Evolutionary conservation across 2,113 vertebrate genomes (phyloP).

Genomic region (Pardalotus punctatus): DNA sequence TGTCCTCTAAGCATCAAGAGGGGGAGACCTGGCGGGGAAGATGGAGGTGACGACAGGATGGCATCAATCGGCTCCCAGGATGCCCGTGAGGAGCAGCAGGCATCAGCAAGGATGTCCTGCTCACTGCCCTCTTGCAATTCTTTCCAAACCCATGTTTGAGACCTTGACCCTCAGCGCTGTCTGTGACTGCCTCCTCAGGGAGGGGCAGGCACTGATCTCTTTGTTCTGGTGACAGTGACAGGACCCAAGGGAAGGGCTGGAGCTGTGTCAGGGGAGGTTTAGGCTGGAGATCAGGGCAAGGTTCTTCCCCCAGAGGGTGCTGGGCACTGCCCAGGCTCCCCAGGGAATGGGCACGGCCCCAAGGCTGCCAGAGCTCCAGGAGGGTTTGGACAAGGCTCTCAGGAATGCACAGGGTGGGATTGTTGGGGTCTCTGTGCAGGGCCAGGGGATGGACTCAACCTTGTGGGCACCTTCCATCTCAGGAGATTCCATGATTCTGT

Average conservation of each 20-base stretch:
- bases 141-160: background rate
- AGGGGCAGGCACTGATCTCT: background rate
- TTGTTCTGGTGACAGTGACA: background rate
- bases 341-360: background rate
- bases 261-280: background rate
- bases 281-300: background rate
- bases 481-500: accelerated
- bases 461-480: background rate
- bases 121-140: background rate
- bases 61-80: background rate
- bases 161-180: background rate
- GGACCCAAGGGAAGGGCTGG: background rate
- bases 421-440: background rate
- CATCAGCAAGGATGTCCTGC: background rate
- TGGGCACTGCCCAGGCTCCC: background rate
- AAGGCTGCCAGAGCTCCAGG: background rate
- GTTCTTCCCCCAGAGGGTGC: background rate
- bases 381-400: accelerated
- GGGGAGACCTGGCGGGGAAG: background rate
- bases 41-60: background rate
- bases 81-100: background rate
- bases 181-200: background rate
- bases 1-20: background rate
- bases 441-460: background rate
- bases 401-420: background rate